Evolutionary conservation across 2,888 invertebrate genomes (phyloP).

Genomic region (Phengaris alcon): DNA sequence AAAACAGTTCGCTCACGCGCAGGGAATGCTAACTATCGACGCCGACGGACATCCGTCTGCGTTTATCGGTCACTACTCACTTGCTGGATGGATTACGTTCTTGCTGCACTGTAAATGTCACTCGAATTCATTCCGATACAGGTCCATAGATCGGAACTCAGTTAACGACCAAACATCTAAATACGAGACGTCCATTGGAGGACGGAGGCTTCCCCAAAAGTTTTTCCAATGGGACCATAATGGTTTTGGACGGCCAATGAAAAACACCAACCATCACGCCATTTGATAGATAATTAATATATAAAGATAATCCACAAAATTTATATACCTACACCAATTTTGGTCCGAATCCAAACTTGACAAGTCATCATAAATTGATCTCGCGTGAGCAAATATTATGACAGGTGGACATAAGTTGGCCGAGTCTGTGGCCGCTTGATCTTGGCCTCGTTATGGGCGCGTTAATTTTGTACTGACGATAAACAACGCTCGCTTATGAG

Average conservation of each 20-base stretch:
- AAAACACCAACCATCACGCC: background rate
- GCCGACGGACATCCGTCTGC: conserved; percentile 11
- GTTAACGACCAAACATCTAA: background rate
- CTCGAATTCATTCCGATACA: background rate
- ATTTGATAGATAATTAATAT: background rate
- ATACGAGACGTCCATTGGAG: background rate
- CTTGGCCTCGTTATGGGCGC: conserved; percentile 21
- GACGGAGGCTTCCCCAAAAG: no score
- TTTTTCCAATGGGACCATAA: no score
- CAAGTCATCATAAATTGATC: background rate
- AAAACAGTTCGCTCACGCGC: conserved; percentile 17
- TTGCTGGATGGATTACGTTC: background rate
- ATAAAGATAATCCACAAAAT: background rate
- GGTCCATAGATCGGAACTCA: background rate
- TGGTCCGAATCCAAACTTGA: conserved; percentile 13
- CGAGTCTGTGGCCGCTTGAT: conserved; percentile 20
- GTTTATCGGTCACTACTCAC: conserved; percentile 1
- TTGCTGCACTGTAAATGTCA: background rate
- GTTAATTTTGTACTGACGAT: conserved; percentile 21
- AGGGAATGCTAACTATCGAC: background rate
- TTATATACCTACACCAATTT: background rate
- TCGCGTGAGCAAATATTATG: conserved; percentile 7
- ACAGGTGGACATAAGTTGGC: background rate
- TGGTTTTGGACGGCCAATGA: background rate
- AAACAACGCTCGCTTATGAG: conserved; percentile 2